Percentiles rank a stretch among this genome's conserved stretches.
phyloP scores from a whole-genome alignment of 2,888 invertebrate species.

The Phortica okadai region DNA sequence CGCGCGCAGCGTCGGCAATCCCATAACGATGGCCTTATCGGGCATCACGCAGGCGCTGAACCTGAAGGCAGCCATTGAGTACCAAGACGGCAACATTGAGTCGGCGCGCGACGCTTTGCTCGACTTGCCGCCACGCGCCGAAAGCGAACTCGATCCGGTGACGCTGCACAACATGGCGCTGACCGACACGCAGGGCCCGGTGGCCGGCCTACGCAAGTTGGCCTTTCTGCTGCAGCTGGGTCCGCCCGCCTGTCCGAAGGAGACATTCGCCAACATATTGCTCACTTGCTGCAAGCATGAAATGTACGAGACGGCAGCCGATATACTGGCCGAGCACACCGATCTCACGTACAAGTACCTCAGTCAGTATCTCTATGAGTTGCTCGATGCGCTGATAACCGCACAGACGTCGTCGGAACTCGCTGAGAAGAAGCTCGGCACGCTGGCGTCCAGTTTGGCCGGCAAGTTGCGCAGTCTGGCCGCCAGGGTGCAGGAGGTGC shows the following conservation, averaged over 20 bases:
- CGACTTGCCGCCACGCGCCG: constrained; percentile 94
- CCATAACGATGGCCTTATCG: constrained; percentile 87
- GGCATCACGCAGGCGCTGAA: constrained; percentile 99
- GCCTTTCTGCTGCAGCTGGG: constrained; percentile 96
- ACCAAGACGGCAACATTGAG: constrained; percentile 90
- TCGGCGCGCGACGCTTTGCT: constrained; percentile 88
- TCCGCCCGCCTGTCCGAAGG: constrained; percentile 91
- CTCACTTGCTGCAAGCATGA: constrained; percentile 97
- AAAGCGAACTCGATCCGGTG: constrained; percentile 98
- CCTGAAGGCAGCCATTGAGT: constrained; percentile 98
- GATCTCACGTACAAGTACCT: constrained; percentile 97
- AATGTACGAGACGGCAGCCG: constrained; percentile 97
- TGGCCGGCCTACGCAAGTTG: constrained; percentile 87
- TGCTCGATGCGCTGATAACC: constrained; percentile 96
- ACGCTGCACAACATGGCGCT: constrained; percentile 98
- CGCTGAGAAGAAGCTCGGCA: constrained; percentile 96
- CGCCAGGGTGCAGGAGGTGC: constrained; percentile 94
- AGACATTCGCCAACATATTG: constrained; percentile 97
- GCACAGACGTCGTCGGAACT: constrained; percentile 98
- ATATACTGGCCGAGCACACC: constrained; percentile 97
- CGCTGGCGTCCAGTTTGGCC: constrained; percentile 92
- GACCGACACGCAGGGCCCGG: constrained; percentile 92
- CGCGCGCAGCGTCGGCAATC: constrained; percentile 89
- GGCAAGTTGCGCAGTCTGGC: constrained; percentile 93
- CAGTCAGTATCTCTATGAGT: constrained; percentile 94